Base-by-base conservation (phyloP, 92 coral and sea anemone species). In the Heteractis magnifica region DNA sequence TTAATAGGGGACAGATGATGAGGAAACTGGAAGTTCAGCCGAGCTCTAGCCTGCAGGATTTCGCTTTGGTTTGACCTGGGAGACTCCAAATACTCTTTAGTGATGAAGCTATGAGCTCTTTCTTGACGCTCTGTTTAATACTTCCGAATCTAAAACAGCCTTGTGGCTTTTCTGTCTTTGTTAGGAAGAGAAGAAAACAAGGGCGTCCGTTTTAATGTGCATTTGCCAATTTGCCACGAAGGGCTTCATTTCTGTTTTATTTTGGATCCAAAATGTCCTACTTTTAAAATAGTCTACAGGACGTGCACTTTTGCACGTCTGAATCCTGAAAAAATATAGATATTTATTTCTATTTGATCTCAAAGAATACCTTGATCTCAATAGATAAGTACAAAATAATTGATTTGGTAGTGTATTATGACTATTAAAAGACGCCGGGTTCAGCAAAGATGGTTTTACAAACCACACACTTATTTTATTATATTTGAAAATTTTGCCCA, bases 21-120 rank as follows among this genome's bases (percentile, higher is more conserved):
- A 34, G 44, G 15, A 15, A 34, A 81, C 6, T 4, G 2, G 6
- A 51, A 8, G 48, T 41, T 12, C 13, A 68, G 49, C 23, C 21
- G 23, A 18, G 51, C n/a, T 23, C 19, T 56, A 65, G 55, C 26
- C 60, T 80, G 78, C 44, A n/a, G 15, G 52, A 16, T 68, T 81
- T 71, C 84, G 84, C n/a, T 81, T 81, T 81, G 64, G 51, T 77
- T 72, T 21, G 77, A 34, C 44, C 44, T 26, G 44, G 44, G 44
- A 77, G 84, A 70, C 84, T 20, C 5, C 44, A 68, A 68, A 68
- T 62, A 20, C 70, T 62, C 70, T 20, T 9, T 64, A 8, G 5
- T 68, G 4, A 9, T 68, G 4, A 68, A 68, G 9, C 73, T 68
- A 10, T 6, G 3, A 44, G 21, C 4, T n/a, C 77, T 16, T 13